Conservation (phyloP, 2,113 vertebrate genomes). For the Pluvialis apricaria region DNA sequence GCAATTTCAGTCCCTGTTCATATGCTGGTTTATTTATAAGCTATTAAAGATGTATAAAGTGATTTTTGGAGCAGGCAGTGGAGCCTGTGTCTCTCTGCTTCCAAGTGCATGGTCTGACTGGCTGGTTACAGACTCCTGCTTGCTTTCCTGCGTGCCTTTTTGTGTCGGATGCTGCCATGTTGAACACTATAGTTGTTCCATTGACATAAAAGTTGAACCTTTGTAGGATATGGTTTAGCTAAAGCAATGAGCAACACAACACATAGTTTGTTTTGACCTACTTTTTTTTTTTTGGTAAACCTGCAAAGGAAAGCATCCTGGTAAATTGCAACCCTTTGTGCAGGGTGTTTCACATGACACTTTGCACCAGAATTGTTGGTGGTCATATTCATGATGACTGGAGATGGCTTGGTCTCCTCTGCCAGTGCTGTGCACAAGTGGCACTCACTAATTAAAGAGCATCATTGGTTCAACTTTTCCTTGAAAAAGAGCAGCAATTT, state of each 20-base stretch:
- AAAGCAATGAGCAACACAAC: background rate
- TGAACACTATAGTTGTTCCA: background rate
- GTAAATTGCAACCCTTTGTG: background rate
- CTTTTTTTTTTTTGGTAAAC: background rate
- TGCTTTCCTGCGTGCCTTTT: background rate
- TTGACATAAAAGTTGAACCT: background rate
- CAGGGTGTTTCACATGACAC: background rate
- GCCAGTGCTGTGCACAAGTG: background rate
- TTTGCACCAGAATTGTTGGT: background rate
- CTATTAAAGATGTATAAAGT: constrained; percentile 33
- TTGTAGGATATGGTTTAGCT: background rate
- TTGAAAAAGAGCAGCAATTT: background rate
- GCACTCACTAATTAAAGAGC: background rate
- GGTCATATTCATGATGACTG: background rate
- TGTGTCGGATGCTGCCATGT: background rate
- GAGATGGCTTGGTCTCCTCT: background rate
- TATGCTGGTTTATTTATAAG: constrained; percentile 48
- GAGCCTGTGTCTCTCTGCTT: background rate
- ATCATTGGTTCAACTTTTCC: background rate
- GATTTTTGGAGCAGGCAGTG: background rate
- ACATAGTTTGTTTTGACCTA: background rate
- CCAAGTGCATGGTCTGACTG: background rate
- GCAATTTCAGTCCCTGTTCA: background rate
- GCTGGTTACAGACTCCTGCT: background rate
- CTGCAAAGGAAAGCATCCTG: background rate